Evolutionary conservation across 2,113 vertebrate species (phyloP).

Genomic region (Nyctereutes procyonoides): DNA sequence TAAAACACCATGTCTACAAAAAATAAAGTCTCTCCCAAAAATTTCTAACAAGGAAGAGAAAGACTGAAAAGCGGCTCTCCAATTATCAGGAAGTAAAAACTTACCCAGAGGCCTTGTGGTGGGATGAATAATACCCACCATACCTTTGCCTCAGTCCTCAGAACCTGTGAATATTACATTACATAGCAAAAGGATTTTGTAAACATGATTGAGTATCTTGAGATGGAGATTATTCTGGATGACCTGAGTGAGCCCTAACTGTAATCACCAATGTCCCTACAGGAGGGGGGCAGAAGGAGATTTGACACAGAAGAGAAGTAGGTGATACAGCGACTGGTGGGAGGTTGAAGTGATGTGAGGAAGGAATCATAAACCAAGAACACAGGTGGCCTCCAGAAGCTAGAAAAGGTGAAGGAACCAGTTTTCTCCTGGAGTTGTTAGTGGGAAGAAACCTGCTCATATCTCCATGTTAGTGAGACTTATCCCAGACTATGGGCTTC

Average conservation of each 20-base stretch:
- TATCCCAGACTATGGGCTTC: background rate
- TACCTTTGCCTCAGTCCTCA: background rate
- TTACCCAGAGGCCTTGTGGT: background rate
- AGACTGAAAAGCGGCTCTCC: background rate
- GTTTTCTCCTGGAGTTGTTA: background rate
- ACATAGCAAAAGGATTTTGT: background rate
- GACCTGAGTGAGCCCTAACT: background rate
- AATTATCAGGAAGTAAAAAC: background rate
- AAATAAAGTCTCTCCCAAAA: background rate
- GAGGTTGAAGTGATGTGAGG: background rate
- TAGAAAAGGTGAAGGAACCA: background rate
- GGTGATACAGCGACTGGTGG: background rate
- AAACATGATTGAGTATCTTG: background rate
- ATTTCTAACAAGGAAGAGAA: background rate
- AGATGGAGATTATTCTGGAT: background rate
- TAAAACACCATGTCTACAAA: background rate
- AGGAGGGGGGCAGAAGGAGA: background rate
- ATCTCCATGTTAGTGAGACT: background rate
- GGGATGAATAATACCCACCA: background rate
- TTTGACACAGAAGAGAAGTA: background rate
- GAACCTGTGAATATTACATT: background rate
- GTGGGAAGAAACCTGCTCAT: background rate
- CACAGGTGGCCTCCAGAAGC: background rate
- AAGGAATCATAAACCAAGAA: background rate
- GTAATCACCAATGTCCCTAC: background rate